Evolutionary conservation across 2,113 vertebrate species (phyloP).

Genomic region (Zosterops japonicus): DNA sequence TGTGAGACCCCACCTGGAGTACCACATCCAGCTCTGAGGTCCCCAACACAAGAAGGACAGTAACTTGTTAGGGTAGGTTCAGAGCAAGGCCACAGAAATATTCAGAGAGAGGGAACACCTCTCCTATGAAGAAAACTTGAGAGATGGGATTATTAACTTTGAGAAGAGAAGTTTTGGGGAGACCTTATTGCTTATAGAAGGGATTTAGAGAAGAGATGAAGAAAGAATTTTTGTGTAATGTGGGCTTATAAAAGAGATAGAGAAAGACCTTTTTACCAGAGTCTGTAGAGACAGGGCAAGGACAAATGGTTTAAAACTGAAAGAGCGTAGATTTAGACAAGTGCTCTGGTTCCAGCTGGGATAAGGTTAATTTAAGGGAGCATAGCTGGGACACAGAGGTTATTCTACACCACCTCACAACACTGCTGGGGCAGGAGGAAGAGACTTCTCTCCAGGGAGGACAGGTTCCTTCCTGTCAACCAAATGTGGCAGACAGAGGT

Average conservation of each 20-base stretch:
- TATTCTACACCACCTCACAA: background rate
- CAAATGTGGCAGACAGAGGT: rapidly evolving
- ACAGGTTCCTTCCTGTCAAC: background rate
- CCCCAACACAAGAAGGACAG: rapidly evolving
- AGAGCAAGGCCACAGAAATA: background rate
- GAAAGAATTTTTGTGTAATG: background rate
- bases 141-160: background rate
- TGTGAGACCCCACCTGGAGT: background rate
- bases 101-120: background rate
- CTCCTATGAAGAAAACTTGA: background rate
- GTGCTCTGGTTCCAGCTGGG: background rate
- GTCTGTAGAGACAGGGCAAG: background rate
- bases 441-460: background rate
- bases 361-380: background rate
- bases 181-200: background rate
- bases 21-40: background rate
- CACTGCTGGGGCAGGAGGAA: background rate
- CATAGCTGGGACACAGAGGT: background rate
- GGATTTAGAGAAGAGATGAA: background rate
- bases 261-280: background rate
- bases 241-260: background rate
- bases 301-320: background rate
- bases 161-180: background rate
- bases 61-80: rapidly evolving
- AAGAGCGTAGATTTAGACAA: background rate